Conservation (phyloP, 2,888 invertebrate genomes). For the Cephus pulcher region DNA sequence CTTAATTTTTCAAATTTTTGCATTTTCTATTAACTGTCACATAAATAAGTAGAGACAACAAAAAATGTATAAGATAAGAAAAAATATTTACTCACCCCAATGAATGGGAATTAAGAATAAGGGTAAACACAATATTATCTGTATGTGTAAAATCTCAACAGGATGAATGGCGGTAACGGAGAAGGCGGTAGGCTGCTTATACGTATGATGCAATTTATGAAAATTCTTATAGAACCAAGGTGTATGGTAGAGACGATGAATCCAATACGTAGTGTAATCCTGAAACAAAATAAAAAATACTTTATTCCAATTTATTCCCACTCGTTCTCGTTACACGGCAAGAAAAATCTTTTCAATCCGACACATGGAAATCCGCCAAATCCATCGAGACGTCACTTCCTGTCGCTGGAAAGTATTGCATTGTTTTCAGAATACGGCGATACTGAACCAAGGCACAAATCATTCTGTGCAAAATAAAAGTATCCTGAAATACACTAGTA, state of each 20-base stretch:
- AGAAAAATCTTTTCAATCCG: constrained; percentile 39
- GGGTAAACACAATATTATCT: constrained; percentile 72
- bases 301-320: constrained; percentile 16
- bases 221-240: constrained; percentile 78
- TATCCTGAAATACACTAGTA: neutral
- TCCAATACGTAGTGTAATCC: constrained; percentile 76
- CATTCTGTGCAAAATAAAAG: neutral
- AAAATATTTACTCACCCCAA: constrained; percentile 71
- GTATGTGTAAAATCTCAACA: constrained; percentile 75
- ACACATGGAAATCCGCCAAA: constrained; percentile 39
- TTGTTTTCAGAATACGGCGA: neutral
- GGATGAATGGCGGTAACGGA: constrained; percentile 82
- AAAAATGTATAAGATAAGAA: constrained; percentile 8
- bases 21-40: too few species aligned
- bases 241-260: constrained; percentile 76
- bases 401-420: neutral
- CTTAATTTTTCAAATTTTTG: too few species aligned
- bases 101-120: constrained; percentile 75
- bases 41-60: neutral
- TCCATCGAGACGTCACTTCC: neutral
- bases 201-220: constrained; percentile 81
- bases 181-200: constrained; percentile 82
- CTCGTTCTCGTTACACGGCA: constrained; percentile 20
- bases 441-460: neutral
- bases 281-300: constrained; percentile 46